Evolutionary conservation across 2,888 invertebrate genomes (phyloP).

Genomic region (Syrista parreyssii): DNA sequence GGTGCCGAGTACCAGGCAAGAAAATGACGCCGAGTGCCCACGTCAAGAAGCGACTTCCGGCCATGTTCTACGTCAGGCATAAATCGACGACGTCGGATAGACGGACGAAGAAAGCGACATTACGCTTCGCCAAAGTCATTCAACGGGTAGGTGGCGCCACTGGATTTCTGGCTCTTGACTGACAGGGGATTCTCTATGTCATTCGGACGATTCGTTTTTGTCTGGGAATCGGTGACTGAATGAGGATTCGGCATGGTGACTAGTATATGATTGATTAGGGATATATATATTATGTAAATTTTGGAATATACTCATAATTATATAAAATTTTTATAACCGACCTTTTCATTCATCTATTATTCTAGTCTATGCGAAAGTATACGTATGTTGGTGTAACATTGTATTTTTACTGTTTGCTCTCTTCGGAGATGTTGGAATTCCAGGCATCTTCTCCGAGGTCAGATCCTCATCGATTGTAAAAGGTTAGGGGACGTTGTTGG

Average conservation of each 20-base stretch:
- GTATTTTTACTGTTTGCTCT: background rate
- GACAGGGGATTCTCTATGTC: constrained; percentile 25
- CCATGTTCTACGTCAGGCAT: constrained; percentile 36
- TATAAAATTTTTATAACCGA: background rate
- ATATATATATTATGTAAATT: background rate
- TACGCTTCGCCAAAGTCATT: constrained; percentile 33
- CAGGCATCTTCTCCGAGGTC: background rate
- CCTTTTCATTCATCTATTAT: no score
- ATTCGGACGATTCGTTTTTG: background rate
- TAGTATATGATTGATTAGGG: background rate
- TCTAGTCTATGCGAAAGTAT: no score
- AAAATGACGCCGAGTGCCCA: background rate
- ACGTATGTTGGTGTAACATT: background rate
- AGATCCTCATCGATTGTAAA: background rate
- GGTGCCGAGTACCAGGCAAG: background rate
- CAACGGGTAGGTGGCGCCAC: constrained; percentile 45
- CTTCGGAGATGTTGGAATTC: background rate
- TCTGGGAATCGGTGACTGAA: background rate
- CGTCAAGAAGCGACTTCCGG: constrained; percentile 51
- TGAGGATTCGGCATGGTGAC: background rate
- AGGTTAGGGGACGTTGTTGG: background rate
- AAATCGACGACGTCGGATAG: constrained; percentile 26
- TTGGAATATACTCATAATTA: background rate
- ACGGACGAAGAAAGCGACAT: constrained; percentile 22
- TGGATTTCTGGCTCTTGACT: constrained; percentile 28